Percentiles rank a stretch among this genome's conserved stretches.
These are phyloP conservation scores for Enteromius thamalakanensis DNA, from an alignment of 2,797 vertebrate genomes.

Conservation along the genomic window DNA sequence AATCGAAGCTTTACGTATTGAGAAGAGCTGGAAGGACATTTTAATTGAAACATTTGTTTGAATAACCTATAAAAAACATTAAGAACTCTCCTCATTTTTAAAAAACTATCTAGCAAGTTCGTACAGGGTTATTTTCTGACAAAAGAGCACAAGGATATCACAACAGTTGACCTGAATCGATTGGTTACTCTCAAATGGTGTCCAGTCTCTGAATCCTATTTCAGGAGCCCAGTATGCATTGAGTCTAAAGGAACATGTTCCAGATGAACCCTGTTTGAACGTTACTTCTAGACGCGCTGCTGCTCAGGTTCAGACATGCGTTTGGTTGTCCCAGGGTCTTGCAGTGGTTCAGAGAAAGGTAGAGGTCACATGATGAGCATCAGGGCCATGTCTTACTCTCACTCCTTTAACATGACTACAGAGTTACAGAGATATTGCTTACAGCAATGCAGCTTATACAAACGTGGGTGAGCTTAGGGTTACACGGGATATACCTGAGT, in stretches of 20 bases:
- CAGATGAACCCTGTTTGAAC: not conserved
- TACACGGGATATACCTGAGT: constrained; percentile 22
- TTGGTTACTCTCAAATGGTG: not conserved
- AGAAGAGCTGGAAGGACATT: not conserved
- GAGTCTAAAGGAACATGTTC: not conserved
- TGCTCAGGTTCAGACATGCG: constrained; percentile 16
- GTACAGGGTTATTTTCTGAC: not conserved
- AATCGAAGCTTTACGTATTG: not conserved
- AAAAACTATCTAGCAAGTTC: not conserved
- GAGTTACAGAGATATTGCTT: constrained; percentile 47
- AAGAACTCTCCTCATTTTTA: not conserved
- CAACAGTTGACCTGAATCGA: not conserved
- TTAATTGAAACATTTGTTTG: not conserved
- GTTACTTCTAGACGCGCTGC: not conserved
- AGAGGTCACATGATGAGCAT: constrained; percentile 25
- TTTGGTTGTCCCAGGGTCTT: constrained; percentile 2
- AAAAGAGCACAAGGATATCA: not conserved
- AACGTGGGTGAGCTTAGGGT: constrained; percentile 23
- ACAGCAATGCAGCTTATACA: constrained; percentile 41
- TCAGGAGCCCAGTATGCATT: not conserved
- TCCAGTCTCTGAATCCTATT: not conserved
- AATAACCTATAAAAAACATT: not conserved
- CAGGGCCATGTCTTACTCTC: constrained; percentile 31
- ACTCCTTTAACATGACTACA: constrained; percentile 42
- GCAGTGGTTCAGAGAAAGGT: constrained; percentile 37